Conservation (phyloP, 2,113 vertebrate species). For the Crotalus tigris region DNA sequence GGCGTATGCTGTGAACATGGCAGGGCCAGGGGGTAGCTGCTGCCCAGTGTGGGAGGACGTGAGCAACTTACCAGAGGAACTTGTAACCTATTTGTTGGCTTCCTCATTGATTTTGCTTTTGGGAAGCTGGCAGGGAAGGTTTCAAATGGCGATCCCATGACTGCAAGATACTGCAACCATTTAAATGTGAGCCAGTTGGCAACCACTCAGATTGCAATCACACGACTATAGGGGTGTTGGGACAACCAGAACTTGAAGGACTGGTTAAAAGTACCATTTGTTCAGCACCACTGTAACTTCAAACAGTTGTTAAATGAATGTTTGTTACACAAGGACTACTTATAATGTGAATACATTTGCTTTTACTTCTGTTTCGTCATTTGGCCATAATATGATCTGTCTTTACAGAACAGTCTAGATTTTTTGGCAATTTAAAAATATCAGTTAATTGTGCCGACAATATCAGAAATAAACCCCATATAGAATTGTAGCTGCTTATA, state of each 20-base stretch:
- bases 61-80: not conserved
- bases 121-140: not conserved
- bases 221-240: not conserved
- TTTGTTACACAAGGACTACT: not conserved
- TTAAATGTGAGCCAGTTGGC: not conserved
- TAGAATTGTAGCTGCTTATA: not conserved
- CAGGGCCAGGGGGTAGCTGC: not conserved
- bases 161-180: not conserved
- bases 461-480: not conserved
- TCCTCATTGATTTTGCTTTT: not conserved
- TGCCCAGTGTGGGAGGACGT: not conserved
- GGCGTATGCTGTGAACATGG: not conserved
- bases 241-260: not conserved
- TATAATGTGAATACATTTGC: not conserved
- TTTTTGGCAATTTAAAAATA: not conserved
- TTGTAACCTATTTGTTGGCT: not conserved
- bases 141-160: not conserved
- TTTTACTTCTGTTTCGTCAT: slow-evolving; percentile 6
- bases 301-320: not conserved
- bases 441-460: not conserved
- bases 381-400: not conserved
- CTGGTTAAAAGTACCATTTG: not conserved
- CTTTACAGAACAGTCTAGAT: not conserved
- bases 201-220: not conserved
- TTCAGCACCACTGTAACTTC: not conserved